phyloP scores from a whole-genome alignment of 2,113 vertebrate genomes.

The Scomber scombrus region DNA sequence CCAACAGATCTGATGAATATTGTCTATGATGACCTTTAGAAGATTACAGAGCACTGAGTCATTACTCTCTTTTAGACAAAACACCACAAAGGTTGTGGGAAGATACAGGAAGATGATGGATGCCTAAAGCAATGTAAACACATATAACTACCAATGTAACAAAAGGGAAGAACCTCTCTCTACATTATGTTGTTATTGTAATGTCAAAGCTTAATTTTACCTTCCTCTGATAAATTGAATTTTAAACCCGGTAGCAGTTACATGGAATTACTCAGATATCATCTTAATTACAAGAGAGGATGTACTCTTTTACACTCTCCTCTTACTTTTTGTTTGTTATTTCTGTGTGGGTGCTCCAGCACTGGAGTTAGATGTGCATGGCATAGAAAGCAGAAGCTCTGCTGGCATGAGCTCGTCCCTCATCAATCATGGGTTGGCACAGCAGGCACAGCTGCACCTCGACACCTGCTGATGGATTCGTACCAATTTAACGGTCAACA shows the following conservation, averaged over 20 bases:
- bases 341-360: neutral
- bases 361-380: conserved; percentile 21
- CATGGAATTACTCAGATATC: conserved; percentile 6
- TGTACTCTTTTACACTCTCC: neutral
- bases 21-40: conserved; percentile 55
- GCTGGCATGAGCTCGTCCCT: conserved; percentile 66
- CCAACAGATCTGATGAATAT: conserved; percentile 34
- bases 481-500: conserved; percentile 80
- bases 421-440: conserved; percentile 80
- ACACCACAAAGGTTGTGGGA: neutral
- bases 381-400: conserved; percentile 59
- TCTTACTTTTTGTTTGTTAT: neutral
- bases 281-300: neutral
- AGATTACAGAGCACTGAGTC: conserved; percentile 11
- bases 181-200: conserved; percentile 7
- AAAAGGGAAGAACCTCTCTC: neutral
- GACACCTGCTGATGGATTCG: conserved; percentile 81
- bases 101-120: conserved; percentile 18
- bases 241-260: neutral
- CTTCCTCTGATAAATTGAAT: neutral
- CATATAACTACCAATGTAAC: neutral
- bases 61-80: conserved; percentile 29
- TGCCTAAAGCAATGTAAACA: neutral
- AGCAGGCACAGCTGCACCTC: conserved; percentile 77
- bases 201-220: neutral